These are phyloP conservation scores for Trachemys scripta DNA, from an alignment of 2,113 vertebrate genomes.

Conservation along the genomic window DNA sequence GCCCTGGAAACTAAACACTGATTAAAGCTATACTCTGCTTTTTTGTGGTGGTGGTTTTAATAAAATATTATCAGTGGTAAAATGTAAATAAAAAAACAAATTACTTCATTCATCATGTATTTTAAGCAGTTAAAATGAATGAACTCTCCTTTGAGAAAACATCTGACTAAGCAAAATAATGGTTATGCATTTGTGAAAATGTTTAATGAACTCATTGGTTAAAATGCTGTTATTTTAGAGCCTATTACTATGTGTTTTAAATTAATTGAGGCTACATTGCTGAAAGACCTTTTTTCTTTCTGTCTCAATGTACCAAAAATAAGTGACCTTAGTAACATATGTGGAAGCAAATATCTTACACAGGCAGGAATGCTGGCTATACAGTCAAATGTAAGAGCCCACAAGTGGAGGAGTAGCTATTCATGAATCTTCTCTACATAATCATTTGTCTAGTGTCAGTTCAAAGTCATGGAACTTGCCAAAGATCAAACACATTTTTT, in stretches of 20 bases:
- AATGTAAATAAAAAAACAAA: constrained; percentile 81
- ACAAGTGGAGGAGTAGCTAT: background rate
- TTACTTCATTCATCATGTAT: constrained; percentile 76
- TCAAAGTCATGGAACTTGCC: constrained; percentile 62
- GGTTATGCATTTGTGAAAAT: constrained; percentile 77
- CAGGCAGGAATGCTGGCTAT: constrained; percentile 12
- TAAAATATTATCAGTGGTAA: constrained; percentile 74
- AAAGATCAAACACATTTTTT: constrained; percentile 56
- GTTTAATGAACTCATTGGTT: constrained; percentile 78
- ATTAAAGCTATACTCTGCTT: constrained; percentile 64
- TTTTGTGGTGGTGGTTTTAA: constrained; percentile 70
- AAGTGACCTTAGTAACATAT: constrained; percentile 50
- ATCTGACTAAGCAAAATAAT: constrained; percentile 82
- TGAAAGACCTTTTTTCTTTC: constrained; percentile 19
- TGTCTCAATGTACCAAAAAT: constrained; percentile 48
- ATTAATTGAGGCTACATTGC: constrained; percentile 66
- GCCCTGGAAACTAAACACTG: constrained; percentile 51
- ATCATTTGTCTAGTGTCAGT: constrained; percentile 49
- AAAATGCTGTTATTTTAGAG: constrained; percentile 78
- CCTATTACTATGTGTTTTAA: constrained; percentile 69
- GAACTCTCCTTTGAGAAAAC: constrained; percentile 80
- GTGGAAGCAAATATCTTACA: constrained; percentile 30
- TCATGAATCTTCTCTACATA: constrained; percentile 43
- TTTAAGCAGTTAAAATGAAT: constrained; percentile 80
- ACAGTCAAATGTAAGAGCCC: background rate